These are phyloP conservation scores for Diplogasteroides magnus DNA, from an alignment of 1,140 invertebrate species.

Conservation along the genomic window DNA sequence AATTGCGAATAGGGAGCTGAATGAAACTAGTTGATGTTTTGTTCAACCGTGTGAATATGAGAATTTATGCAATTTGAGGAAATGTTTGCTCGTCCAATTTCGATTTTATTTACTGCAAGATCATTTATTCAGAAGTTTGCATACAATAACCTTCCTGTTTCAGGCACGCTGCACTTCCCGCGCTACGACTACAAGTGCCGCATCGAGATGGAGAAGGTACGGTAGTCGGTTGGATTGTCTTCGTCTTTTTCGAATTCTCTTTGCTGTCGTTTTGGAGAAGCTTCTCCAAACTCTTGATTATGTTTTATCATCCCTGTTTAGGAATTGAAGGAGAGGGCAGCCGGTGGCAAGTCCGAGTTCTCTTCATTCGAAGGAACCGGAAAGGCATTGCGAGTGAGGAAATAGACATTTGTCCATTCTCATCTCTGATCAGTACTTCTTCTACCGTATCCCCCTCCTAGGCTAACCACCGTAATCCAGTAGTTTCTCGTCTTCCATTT, in stretches of 20 bases:
- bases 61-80: too few species aligned
- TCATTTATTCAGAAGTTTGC: neutral
- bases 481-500: neutral
- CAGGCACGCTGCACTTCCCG: conserved; percentile 43
- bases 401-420: too few species aligned
- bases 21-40: too few species aligned
- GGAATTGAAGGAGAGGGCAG: neutral
- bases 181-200: conserved; percentile 48
- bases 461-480: neutral
- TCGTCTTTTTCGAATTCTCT: too few species aligned
- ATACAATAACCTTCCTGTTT: conserved; percentile 29
- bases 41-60: too few species aligned
- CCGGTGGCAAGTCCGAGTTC: neutral
- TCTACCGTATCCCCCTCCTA: too few species aligned
- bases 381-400: neutral
- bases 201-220: conserved; percentile 26
- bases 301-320: too few species aligned
- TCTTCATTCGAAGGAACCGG: neutral
- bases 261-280: too few species aligned
- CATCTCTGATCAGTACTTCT: too few species aligned
- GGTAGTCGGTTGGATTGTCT: too few species aligned
- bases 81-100: neutral
- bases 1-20: too few species aligned
- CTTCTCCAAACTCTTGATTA: too few species aligned
- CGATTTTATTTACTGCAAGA: neutral